A percentile compares a stretch with the other conserved stretches of the same genome.
Conservation (phyloP, 2,888 invertebrate genomes). For the Macaria liturata region DNA sequence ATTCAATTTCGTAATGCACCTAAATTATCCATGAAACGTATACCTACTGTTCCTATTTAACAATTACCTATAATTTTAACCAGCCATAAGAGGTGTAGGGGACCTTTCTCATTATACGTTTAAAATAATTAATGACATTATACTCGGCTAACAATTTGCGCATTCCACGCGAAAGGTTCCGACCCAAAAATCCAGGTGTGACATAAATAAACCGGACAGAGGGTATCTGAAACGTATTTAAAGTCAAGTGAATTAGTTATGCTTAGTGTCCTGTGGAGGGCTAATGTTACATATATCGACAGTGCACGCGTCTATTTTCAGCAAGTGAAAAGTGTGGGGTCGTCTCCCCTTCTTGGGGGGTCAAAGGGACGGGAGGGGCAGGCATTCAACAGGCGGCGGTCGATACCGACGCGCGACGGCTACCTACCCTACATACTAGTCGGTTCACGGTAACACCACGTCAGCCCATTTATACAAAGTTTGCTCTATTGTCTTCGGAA, state of each 20-base stretch:
- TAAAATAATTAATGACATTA: constrained; percentile 33
- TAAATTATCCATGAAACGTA: constrained; percentile 11
- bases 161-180: constrained; percentile 25
- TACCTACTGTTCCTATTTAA: not conserved
- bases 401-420: constrained; percentile 70
- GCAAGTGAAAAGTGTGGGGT: constrained; percentile 76
- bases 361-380: constrained; percentile 54
- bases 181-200: constrained; percentile 24
- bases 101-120: constrained; percentile 25
- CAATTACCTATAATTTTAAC: constrained; percentile 3
- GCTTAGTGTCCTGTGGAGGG: constrained; percentile 63
- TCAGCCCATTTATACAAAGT: constrained; percentile 35
- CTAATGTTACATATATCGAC: constrained; percentile 79
- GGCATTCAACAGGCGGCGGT: constrained; percentile 82
- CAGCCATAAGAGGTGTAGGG: constrained; percentile 9
- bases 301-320: constrained; percentile 79
- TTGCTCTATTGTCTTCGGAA: constrained; percentile 31
- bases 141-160: constrained; percentile 23
- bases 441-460: constrained; percentile 29
- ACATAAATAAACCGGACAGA: constrained; percentile 32
- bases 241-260: constrained; percentile 43
- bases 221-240: constrained; percentile 34
- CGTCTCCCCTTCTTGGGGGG: constrained; percentile 34
- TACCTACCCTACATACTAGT: constrained; percentile 54
- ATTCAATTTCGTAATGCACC: constrained; percentile 5